Base-by-base conservation (phyloP, 2,888 invertebrate species). In the Drosophila imparisetae region DNA sequence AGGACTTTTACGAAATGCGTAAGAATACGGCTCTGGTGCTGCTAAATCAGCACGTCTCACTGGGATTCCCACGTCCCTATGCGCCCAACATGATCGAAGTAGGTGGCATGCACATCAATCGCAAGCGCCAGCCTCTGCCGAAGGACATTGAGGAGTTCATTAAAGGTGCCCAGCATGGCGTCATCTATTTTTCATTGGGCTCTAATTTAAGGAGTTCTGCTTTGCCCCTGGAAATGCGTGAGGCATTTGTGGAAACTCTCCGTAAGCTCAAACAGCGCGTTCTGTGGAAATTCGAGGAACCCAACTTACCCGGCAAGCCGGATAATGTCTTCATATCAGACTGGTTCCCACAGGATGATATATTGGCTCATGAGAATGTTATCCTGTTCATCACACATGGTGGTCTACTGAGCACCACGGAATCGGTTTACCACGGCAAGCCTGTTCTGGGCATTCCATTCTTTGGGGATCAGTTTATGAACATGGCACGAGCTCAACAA, bases 381-480 rank as follows among this genome's bases (percentile, higher is more conserved):
- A 91, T 92, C 58, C 67, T 93, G 0, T 94, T 94, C 66, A 93
- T 94, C 8, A 93, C 93, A 0, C 94, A 94, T 50, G 94, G 94
- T 2, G 94, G 94, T 1, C 75, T 94, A 7, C 80, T 94, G 13
- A 94, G 94, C 77, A 93, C 93, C 15, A 93, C 92, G 0, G 94
- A 94, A 72, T 91, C 94, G 1, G 86, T 94, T 49, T 93, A 93
- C 61, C 92, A 93, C 74, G 94, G 93, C n/a, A 93, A 93, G 8
- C 94, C 94, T 0, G 80, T 94, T 6, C 73, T 94, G n/a, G 94
- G 94, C 2, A 92, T 94, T 63, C 94, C 94, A 0, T 89, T 94
- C 32, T 93, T 93, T 66, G 93, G 92, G 0, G 94, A 94, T 89
- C 94, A 94, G 81, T 91, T 92, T 55, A 76, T 93, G 45, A 94